Evolutionary conservation across 2,888 invertebrate genomes (phyloP).

Genomic region (Leptinotarsa rubiginosa): DNA sequence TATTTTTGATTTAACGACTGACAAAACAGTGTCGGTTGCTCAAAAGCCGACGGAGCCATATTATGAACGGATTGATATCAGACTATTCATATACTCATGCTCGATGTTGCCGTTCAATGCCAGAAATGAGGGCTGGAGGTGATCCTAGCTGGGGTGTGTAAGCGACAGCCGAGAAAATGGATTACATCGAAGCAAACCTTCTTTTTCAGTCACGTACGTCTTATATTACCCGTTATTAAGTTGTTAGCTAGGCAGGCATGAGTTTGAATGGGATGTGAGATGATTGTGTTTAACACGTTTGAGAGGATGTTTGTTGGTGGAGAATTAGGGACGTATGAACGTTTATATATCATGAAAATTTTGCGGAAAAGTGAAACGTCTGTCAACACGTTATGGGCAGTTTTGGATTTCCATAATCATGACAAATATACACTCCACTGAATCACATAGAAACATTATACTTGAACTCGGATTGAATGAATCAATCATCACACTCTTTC

Average conservation of each 20-base stretch:
- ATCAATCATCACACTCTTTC: too few species aligned
- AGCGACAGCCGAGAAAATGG: conserved; percentile 32
- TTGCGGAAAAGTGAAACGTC: too few species aligned
- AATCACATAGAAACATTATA: too few species aligned
- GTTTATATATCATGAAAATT: too few species aligned
- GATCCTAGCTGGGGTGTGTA: not conserved
- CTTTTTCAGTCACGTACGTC: conserved; percentile 36
- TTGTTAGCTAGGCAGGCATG: conserved; percentile 28
- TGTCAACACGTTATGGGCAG: too few species aligned
- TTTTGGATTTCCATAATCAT: too few species aligned
- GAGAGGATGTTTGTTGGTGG: conserved; percentile 15
- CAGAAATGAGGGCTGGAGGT: not conserved
- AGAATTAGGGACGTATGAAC: not conserved
- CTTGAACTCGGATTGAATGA: too few species aligned
- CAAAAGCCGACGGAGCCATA: not conserved
- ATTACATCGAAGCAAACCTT: conserved; percentile 35
- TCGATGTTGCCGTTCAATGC: not conserved
- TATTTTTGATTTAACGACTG: not conserved
- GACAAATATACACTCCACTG: too few species aligned
- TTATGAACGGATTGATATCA: not conserved
- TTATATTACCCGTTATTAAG: conserved; percentile 37
- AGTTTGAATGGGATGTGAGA: not conserved
- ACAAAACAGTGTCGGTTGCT: not conserved
- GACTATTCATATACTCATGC: not conserved
- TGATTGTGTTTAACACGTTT: conserved; percentile 18